These are phyloP conservation scores for Euborellia annulipes DNA, from an alignment of 1,140 invertebrate species.

Conservation along the genomic window DNA sequence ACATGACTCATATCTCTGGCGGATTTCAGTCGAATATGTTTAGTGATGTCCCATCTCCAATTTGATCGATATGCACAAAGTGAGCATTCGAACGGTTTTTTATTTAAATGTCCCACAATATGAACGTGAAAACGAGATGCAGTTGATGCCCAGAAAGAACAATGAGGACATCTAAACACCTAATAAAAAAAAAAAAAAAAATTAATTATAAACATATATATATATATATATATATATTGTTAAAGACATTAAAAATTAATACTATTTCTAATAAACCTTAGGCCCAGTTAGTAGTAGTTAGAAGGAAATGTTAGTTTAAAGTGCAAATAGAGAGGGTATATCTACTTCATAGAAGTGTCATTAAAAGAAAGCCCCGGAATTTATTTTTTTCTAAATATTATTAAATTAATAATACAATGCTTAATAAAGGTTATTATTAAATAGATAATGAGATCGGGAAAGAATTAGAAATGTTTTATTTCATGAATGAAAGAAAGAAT, in stretches of 20 bases:
- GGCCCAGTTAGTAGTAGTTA: too few species aligned
- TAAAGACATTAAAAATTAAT: background rate
- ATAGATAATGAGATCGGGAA: too few species aligned
- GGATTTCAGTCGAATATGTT: conserved; percentile 82
- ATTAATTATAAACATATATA: background rate
- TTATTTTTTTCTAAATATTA: too few species aligned
- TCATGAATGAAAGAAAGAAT: too few species aligned
- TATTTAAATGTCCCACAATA: conserved; percentile 80
- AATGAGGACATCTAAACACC: conserved; percentile 81
- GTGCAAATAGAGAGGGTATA: background rate
- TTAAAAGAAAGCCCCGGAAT: too few species aligned
- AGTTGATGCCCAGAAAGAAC: conserved; percentile 70
- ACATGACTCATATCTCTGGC: conserved; percentile 63
- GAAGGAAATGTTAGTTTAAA: conserved; percentile 7
- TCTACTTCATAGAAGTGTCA: too few species aligned
- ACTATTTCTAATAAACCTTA: background rate
- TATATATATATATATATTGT: background rate
- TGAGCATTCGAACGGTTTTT: conserved; percentile 89
- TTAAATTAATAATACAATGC: too few species aligned
- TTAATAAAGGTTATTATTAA: too few species aligned
- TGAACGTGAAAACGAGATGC: conserved; percentile 86
- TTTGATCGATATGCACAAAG: conserved; percentile 83
- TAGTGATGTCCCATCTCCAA: conserved; percentile 92
- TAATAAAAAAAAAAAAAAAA: conserved; percentile 13
- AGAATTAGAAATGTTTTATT: too few species aligned